Evolutionary conservation across 1,140 invertebrate genomes (phyloP).

Genomic region (Elymnias hypermnestra): DNA sequence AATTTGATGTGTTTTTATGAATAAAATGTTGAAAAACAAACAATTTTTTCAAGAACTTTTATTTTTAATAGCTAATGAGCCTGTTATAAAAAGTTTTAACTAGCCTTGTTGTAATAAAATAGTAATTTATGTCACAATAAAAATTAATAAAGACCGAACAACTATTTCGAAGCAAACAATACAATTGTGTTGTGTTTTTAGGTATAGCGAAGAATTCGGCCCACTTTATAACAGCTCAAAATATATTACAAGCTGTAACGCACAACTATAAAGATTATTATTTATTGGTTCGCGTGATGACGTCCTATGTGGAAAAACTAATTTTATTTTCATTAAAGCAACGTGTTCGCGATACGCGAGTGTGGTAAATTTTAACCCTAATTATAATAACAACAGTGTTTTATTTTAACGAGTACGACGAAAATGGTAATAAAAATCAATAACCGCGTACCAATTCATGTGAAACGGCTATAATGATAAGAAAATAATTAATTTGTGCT

Average conservation of each 20-base stretch:
- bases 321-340: constrained; percentile 60
- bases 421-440: constrained; percentile 39
- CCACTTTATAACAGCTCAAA: constrained; percentile 9
- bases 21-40: no score
- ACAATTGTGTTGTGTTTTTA: constrained; percentile 4
- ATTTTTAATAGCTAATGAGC: no score
- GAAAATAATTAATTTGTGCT: constrained; percentile 4
- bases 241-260: constrained; percentile 23
- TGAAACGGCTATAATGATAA: constrained; percentile 16
- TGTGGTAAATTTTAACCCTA: constrained; percentile 53
- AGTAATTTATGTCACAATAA: neutral
- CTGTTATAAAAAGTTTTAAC: neutral
- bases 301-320: constrained; percentile 43
- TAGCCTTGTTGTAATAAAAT: no score
- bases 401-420: constrained; percentile 44
- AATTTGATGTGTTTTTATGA: no score
- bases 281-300: constrained; percentile 48
- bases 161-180: neutral
- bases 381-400: constrained; percentile 41
- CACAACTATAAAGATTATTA: constrained; percentile 51
- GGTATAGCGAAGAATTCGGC: constrained; percentile 5
- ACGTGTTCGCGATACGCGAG: constrained; percentile 51
- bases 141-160: constrained; percentile 1
- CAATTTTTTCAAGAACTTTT: no score
- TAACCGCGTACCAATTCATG: constrained; percentile 22